Conservation (phyloP, 2,888 invertebrate genomes). For the Phortica okadai region DNA sequence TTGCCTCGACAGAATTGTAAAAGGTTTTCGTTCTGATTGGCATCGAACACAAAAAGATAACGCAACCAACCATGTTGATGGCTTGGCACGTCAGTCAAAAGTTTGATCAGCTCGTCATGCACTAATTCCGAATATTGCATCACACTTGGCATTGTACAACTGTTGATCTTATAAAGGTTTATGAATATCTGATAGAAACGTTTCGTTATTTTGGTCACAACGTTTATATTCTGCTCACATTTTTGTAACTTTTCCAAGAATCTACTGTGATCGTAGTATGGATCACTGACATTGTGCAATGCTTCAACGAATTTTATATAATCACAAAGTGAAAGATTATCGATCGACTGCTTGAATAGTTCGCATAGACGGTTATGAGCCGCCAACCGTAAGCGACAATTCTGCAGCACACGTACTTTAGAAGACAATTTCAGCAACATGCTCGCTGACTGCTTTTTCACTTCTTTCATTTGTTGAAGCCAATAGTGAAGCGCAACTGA, state of each 20-base stretch:
- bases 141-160: background rate
- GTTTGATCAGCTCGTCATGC: background rate
- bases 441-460: constrained; percentile 13
- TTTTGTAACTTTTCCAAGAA: background rate
- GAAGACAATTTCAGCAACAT: constrained; percentile 55
- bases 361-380: constrained; percentile 32
- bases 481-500: constrained; percentile 66
- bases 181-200: constrained; percentile 51
- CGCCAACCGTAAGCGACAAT: constrained; percentile 53
- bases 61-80: constrained; percentile 59
- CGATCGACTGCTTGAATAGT: constrained; percentile 51
- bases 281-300: constrained; percentile 61
- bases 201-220: constrained; percentile 33
- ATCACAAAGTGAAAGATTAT: constrained; percentile 55
- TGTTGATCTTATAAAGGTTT: constrained; percentile 16
- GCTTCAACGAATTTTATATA: constrained; percentile 64
- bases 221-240: background rate
- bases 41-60: constrained; percentile 49
- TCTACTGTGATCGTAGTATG: constrained; percentile 32
- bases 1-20: constrained; percentile 43
- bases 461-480: constrained; percentile 49
- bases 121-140: background rate
- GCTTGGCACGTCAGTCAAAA: constrained; percentile 45
- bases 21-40: constrained; percentile 1
- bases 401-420: constrained; percentile 60